phyloP scores from a whole-genome alignment of 2,113 vertebrate species.

The Pipra filicauda region DNA sequence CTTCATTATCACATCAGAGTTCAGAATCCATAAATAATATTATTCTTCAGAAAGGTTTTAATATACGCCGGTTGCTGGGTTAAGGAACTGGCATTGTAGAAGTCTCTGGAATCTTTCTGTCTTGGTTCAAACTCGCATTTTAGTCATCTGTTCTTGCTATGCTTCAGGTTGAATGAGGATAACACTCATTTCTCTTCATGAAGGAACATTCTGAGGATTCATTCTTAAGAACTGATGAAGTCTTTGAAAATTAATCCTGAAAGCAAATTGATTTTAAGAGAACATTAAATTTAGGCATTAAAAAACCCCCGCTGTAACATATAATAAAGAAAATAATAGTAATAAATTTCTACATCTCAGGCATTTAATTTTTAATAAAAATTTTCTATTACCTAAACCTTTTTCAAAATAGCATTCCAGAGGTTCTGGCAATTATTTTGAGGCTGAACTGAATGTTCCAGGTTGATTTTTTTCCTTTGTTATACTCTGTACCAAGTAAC shows the following conservation, averaged over 20 bases:
- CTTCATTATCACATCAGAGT: neutral
- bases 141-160: neutral
- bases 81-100: neutral
- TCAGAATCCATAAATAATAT: neutral
- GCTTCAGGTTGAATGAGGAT: neutral
- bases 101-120: neutral
- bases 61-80: rapidly evolving
- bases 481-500: neutral
- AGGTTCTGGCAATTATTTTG: neutral
- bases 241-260: neutral
- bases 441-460: neutral
- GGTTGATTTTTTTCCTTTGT: neutral
- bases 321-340: neutral
- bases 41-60: neutral
- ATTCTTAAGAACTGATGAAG: neutral
- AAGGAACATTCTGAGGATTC: neutral
- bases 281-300: neutral
- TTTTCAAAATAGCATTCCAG: neutral
- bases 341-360: neutral
- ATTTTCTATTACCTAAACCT: neutral
- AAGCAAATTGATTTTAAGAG: neutral
- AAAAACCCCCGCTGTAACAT: neutral
- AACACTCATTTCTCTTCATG: neutral
- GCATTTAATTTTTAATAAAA: neutral
- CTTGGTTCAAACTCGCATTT: neutral